These are phyloP conservation scores for Melanotaenia duboulayi DNA, from an alignment of 2,113 vertebrate genomes.

Conservation along the genomic window DNA sequence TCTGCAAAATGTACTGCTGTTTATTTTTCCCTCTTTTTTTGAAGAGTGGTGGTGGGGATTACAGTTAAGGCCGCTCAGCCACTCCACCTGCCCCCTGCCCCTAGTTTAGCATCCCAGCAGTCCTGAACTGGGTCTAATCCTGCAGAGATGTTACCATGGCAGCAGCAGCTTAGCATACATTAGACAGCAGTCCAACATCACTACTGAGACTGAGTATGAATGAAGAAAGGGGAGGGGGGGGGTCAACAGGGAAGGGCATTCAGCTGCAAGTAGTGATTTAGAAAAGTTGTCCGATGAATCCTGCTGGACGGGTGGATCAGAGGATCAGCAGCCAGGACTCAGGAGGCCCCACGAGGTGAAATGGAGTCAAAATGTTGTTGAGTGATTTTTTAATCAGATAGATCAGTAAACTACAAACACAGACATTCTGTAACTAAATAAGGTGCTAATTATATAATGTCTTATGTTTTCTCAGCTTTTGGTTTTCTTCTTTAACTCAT, in stretches of 20 bases:
- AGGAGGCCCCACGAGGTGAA: constrained; percentile 11
- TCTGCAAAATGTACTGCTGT: neutral
- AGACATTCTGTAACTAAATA: too few species aligned
- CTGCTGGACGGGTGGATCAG: constrained; percentile 21
- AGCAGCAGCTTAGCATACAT: constrained; percentile 85
- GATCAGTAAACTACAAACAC: neutral
- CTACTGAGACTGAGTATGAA: constrained; percentile 49
- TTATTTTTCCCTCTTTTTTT: constrained; percentile 8
- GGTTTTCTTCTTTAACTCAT: too few species aligned
- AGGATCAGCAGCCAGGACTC: constrained; percentile 3
- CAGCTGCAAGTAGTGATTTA: neutral
- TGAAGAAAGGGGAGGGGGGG: constrained; percentile 24
- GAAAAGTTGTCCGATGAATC: constrained; percentile 26
- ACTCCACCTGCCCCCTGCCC: constrained; percentile 50
- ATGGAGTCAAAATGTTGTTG: constrained; percentile 18
- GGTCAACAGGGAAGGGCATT: neutral
- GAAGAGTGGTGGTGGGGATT: constrained; percentile 45
- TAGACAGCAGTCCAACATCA: constrained; percentile 77
- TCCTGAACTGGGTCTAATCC: constrained; percentile 76
- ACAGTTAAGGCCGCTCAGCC: constrained; percentile 55
- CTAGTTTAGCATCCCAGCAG: constrained; percentile 17
- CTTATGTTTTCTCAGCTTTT: too few species aligned
- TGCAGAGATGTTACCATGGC: constrained; percentile 82
- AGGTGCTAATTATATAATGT: too few species aligned
- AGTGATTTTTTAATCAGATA: constrained; percentile 11